Base-by-base conservation (phyloP, 2,888 invertebrate genomes). In the Lamproptera curius region DNA sequence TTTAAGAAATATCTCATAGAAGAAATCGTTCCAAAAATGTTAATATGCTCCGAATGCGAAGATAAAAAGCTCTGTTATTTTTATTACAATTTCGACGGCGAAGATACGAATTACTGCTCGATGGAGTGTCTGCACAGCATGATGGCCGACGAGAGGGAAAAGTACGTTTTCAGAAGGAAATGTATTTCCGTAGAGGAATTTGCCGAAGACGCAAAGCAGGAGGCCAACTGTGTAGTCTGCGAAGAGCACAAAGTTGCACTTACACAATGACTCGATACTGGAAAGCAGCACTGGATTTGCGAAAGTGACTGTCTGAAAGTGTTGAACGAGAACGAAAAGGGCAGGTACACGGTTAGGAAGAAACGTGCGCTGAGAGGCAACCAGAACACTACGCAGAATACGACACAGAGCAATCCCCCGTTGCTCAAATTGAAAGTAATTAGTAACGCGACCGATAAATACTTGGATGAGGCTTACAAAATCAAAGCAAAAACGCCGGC, bases 401-500 rank as follows among this genome's bases (percentile, higher is more conserved):
- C 51, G 0, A 43, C 44, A 4, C 35, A 46, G 20, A 42, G 50
- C 0, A 79, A 68, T 39, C 70, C 77, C 4, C 84, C 85, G 1
- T 62, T 88, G 36, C 64, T 88, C 0, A 88, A 87, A 66, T 56
- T 88, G 31, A 86, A 88, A 70, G 86, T 86, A 1, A 88, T 88
- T 20, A 88, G 88, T 51, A 89, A 89, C 54, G 88, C 88, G 0
- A 88, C 88, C 3, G 88, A 88, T 51, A 88, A 88, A 61, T 88
- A 88, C 63, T 68, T 88, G 45, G 88, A 86, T 36, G 85, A 86
- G 57, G 88, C 90, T 51, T 78, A 73, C 53, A 83, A 91, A 70
- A 89, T 91, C 26, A 88, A 90, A 36, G 89, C 90, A 0, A 90
- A 91, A 54, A 89, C 90, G 0, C 88, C 90, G 0, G 87, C 83